Percentiles rank a stretch among this genome's conserved stretches.
Conservation (phyloP, 2,888 invertebrate species). For the Hypselothyrea guttata region DNA sequence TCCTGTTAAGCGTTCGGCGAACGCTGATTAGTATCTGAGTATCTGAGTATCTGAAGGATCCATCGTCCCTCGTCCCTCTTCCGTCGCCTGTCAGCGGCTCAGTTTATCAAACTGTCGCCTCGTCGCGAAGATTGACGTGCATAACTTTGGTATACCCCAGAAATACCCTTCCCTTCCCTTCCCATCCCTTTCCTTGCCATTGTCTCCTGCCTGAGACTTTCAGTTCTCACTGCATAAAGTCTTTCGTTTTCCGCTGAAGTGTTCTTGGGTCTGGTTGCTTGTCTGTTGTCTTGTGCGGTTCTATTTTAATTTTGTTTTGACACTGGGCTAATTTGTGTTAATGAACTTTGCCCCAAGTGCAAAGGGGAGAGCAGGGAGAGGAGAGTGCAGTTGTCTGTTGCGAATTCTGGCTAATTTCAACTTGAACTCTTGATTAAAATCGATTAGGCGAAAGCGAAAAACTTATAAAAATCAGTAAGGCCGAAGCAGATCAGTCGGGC, state of each 20-base stretch:
- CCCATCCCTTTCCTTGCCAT: neutral
- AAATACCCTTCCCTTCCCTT: neutral
- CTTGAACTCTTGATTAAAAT: too few species aligned
- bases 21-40: constrained; percentile 73
- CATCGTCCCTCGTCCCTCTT: constrained; percentile 15
- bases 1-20: constrained; percentile 66
- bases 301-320: constrained; percentile 19
- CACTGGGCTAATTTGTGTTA: constrained; percentile 47
- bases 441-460: too few species aligned
- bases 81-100: constrained; percentile 37
- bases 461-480: too few species aligned
- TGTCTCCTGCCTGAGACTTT: constrained; percentile 6
- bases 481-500: too few species aligned
- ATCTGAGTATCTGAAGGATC: constrained; percentile 60
- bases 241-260: constrained; percentile 9
- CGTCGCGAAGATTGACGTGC: constrained; percentile 65
- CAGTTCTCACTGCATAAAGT: constrained; percentile 11
- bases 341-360: constrained; percentile 21
- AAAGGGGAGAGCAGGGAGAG: too few species aligned
- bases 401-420: too few species aligned
- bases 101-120: constrained; percentile 75
- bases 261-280: constrained; percentile 2
- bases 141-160: constrained; percentile 43
- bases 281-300: neutral
- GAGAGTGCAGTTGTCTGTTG: too few species aligned